A percentile compares a stretch with the other conserved stretches of the same genome.
Conservation (phyloP, 2,797 vertebrate genomes). For the Trematomus bernacchii region DNA sequence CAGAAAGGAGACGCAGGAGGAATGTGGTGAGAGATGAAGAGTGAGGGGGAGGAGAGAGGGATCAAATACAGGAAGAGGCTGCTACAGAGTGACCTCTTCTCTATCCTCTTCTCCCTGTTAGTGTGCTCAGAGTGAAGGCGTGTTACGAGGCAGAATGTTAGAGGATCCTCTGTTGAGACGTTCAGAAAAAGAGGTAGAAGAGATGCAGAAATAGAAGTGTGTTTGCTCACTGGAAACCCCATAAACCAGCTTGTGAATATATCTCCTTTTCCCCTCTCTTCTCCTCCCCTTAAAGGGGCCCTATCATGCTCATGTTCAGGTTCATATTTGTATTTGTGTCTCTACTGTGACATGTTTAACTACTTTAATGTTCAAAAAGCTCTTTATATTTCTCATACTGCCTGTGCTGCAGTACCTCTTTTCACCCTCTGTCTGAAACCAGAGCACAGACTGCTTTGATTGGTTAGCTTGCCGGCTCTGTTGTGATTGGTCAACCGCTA, state of each 20-base stretch:
- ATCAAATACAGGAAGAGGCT: constrained; percentile 41
- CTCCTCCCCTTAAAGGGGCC: constrained; percentile 5
- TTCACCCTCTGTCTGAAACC: no score
- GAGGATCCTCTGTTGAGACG: constrained; percentile 61
- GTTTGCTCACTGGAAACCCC: constrained; percentile 77
- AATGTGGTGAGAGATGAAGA: constrained; percentile 56
- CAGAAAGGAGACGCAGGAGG: constrained; percentile 46
- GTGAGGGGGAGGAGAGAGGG: constrained; percentile 29
- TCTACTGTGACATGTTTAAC: no score
- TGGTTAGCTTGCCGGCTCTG: no score
- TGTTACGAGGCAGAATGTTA: constrained; percentile 49
- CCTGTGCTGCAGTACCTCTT: no score
- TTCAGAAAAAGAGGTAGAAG: constrained; percentile 51
- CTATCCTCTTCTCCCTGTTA: constrained; percentile 12
- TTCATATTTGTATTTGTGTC: no score
- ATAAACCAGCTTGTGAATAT: constrained; percentile 57
- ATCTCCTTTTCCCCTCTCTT: constrained; percentile 17
- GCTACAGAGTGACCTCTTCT: constrained; percentile 35
- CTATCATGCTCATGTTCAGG: no score
- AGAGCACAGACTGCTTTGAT: no score
- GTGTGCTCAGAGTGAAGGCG: constrained; percentile 27
- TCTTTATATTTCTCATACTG: no score
- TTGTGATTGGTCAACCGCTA: no score
- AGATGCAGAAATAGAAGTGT: constrained; percentile 75
- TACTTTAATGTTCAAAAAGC: no score